These are phyloP conservation scores for Melanogrammus aeglefinus DNA, from an alignment of 2,797 vertebrate genomes.

Conservation along the genomic window DNA sequence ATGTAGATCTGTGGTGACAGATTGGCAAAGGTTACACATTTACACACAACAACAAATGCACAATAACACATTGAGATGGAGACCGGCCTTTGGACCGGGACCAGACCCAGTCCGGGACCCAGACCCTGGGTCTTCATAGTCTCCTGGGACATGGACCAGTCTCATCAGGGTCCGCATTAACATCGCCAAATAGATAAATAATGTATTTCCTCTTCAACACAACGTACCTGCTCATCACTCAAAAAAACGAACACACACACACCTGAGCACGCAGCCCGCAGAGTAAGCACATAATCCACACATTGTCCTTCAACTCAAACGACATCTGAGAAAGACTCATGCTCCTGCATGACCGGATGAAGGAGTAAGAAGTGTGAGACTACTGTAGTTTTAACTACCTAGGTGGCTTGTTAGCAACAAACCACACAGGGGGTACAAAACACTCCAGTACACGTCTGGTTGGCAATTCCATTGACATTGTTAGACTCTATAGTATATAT, in stretches of 20 bases:
- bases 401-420: constrained; percentile 48
- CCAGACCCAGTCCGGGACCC: constrained; percentile 22
- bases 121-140: constrained; percentile 32
- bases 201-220: constrained; percentile 45
- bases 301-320: constrained; percentile 40
- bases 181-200: constrained; percentile 61
- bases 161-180: constrained; percentile 38
- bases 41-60: constrained; percentile 71
- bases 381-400: constrained; percentile 33
- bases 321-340: constrained; percentile 51
- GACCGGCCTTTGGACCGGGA: constrained; percentile 56
- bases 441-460: constrained; percentile 57
- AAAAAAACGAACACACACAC: constrained; percentile 34
- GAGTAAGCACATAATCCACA: constrained; percentile 32
- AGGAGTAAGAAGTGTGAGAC: constrained; percentile 19
- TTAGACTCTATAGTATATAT: constrained; percentile 53
- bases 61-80: constrained; percentile 73
- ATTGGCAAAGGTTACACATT: constrained; percentile 72
- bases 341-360: constrained; percentile 38
- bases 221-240: constrained; percentile 21
- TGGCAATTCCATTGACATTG: constrained; percentile 66
- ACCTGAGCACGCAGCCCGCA: constrained; percentile 12
- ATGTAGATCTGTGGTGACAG: constrained; percentile 69
- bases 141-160: constrained; percentile 27
- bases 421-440: constrained; percentile 67